These are phyloP conservation scores for Tarsius wallacei DNA, from an alignment of 2,797 vertebrate genomes.

Conservation along the genomic window DNA sequence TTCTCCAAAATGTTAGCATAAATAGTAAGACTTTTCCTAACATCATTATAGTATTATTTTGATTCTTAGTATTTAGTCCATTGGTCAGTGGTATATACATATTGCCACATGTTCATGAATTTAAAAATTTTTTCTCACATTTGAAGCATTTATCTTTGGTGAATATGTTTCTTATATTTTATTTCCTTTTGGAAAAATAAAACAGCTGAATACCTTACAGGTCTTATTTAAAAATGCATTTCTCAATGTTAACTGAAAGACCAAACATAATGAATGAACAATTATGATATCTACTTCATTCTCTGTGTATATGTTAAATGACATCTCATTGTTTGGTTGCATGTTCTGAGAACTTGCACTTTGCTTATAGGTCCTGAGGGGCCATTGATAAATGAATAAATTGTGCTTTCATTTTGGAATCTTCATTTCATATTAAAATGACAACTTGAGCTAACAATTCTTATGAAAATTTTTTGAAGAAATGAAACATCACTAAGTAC, in stretches of 20 bases:
- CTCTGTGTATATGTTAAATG: neutral
- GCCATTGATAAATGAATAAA: slow-evolving; percentile 11
- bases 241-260: neutral
- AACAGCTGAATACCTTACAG: neutral
- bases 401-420: neutral
- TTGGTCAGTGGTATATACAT: neutral
- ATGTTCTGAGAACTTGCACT: neutral
- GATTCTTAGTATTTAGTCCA: slow-evolving; percentile 5
- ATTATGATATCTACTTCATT: neutral
- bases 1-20: neutral
- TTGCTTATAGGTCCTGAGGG: neutral
- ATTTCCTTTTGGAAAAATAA: neutral
- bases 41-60: neutral
- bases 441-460: neutral
- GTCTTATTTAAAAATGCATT: neutral
- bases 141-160: neutral
- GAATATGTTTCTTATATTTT: neutral
- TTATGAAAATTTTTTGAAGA: neutral
- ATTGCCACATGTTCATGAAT: neutral
- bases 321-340: neutral
- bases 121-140: neutral
- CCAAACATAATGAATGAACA: neutral
- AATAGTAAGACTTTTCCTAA: neutral
- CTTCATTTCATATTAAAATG: slow-evolving; percentile 46
- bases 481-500: neutral